Base-by-base conservation (phyloP, 30 jellyfish, hydroid and myxozoan species). In the Aurelia coerulea region DNA sequence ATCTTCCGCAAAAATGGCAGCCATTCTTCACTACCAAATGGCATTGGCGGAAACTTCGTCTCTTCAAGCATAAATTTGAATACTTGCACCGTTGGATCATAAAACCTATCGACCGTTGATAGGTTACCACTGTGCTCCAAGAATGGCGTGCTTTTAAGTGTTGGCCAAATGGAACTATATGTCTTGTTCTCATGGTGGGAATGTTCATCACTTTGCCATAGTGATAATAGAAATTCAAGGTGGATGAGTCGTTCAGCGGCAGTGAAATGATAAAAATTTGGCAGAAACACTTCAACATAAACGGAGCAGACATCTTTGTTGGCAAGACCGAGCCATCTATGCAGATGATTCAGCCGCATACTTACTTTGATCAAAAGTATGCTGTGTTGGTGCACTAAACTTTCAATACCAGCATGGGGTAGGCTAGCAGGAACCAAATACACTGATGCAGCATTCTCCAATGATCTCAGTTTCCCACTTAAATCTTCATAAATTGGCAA, bases 41-140 rank as follows among this genome's bases (percentile, higher is more conserved):
- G 39, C 12, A 17, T 81, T 32, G 89, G 78, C 54, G 97, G 97
- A 67, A 90, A 90, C 3, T 72, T 82, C 8, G 33, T 8, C 46
- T 76, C 85, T 5, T 9, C 65, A 0, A 84, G 80, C 92, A 91
- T 85, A 8, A 62, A 19, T 23, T 32, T 50, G 32, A 90, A 83
- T 2, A 90, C 17, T 6, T 16, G 33, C n/a, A 73, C 71, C 16
- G 56, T 80, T 17, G 97, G 91, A 39, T 90, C 95, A 62, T 65
- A 90, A 31, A 90, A 84, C 39, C 60, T 67, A 9, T 58, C 42
- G 50, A 83, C 81, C 52, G 8, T 35, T 35, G 51, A 6, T 23
- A 70, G 50, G 5, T 11, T 59, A 0, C 95, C 97, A 34, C 58
- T 51, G 10, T 16, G 81, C 66, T 80, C 84, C 15, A 90, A 42